Base-by-base conservation (phyloP, 2,113 vertebrate genomes). In the Ahaetulla prasina region DNA sequence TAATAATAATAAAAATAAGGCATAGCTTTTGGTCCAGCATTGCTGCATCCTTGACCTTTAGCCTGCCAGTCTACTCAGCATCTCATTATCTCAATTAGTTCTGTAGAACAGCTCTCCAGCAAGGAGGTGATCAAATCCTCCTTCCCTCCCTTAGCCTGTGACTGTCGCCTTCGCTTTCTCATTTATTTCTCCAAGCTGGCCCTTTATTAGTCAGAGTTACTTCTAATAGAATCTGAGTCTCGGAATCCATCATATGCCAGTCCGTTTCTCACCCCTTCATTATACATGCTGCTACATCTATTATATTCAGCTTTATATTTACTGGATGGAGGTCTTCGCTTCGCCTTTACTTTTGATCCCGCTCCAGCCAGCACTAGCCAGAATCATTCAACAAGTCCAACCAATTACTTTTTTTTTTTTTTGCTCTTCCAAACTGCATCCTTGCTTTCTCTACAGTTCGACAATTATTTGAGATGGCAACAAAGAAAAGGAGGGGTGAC, bases 1-100 rank as follows among this genome's bases (percentile, higher is more conserved):
- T 16, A 68, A 94, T 93, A 92, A 94, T 12, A 50, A 20, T 43
- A 20, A 30, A 27, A 60, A 93, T 93, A 91, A 94, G 94, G 93
- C 87, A 93, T 74, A 96, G 87, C 94, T 52, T 88, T 93, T 84
- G 95, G 45, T 91, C 91, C 91, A 95, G 90, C 92, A 60, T 85
- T 20, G 84, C 4, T 14, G 91, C 92, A 86, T 94, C 50, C 94
- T 96, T 97, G 96, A 96, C 96, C 96, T 96, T 96, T 96, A 88
- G 93, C 95, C 86, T 87, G 63, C 93, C 94, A 94, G 91, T 95
- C 92, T 94, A 89, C 90, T 96, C 92, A 94, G 88, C 94, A 88
- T 96, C 95, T 97, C 96, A 96, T 96, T 95, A 96, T 39, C 90
- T 96, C 90, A 49, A 94, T 95, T 93, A 89, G 96, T 93, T 94